Conservation (phyloP, 2,113 vertebrate species). For the Cettia cetti region DNA sequence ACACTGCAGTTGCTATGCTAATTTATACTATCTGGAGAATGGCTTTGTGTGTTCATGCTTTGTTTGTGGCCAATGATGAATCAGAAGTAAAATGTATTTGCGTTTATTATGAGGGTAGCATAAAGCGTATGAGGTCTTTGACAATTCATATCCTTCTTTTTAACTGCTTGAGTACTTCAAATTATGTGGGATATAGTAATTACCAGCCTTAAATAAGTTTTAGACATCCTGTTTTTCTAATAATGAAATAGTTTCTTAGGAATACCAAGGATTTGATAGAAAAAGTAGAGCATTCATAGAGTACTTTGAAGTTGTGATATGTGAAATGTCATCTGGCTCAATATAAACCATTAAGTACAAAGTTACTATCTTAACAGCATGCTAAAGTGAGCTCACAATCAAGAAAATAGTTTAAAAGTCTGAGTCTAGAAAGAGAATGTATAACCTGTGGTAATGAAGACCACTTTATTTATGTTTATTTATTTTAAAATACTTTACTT, state of each 20-base stretch:
- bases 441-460: background rate
- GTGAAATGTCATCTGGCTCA: background rate
- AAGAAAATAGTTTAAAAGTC: background rate
- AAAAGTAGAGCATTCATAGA: background rate
- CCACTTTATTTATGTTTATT: background rate
- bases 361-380: background rate
- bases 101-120: background rate
- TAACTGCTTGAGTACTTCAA: background rate
- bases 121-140: conserved; percentile 36
- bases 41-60: conserved; percentile 14
- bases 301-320: background rate
- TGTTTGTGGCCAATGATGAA: conserved; percentile 33
- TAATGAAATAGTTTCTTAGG: background rate
- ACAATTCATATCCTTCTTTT: conserved; percentile 23
- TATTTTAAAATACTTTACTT: background rate
- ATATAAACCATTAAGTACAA: background rate
- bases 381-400: background rate
- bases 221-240: background rate
- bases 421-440: background rate
- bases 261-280: background rate
- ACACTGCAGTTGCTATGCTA: background rate
- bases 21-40: conserved; percentile 28
- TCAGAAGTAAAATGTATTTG: conserved; percentile 34
- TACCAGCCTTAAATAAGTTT: background rate
- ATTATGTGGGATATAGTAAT: background rate